Evolutionary conservation across 2,797 vertebrate genomes (phyloP).

Genomic region (Odontamblyopus rebecca): DNA sequence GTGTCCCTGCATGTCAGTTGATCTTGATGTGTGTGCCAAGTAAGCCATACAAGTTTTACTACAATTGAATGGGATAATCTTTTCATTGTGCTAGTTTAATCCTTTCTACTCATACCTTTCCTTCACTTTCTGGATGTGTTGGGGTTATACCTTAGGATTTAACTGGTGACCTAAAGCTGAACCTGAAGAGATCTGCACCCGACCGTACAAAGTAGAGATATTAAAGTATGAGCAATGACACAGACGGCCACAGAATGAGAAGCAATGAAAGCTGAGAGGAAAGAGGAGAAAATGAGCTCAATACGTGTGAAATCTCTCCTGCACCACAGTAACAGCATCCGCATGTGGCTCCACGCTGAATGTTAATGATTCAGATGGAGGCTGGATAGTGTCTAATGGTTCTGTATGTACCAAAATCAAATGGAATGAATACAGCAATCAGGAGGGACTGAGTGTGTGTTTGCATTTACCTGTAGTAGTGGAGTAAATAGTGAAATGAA

Average conservation of each 20-base stretch:
- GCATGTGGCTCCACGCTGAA: constrained; percentile 45
- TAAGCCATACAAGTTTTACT: constrained; percentile 13
- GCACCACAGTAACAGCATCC: constrained; percentile 43
- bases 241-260: constrained; percentile 19
- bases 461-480: constrained; percentile 3
- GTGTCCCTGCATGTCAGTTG: constrained; percentile 3
- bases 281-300: constrained; percentile 20
- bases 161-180: constrained; percentile 40
- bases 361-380: constrained; percentile 66
- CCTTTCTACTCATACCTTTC: constrained; percentile 30
- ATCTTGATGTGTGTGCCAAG: constrained; percentile 11
- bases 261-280: constrained; percentile 11
- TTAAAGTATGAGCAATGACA: constrained; percentile 14
- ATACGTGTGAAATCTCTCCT: constrained; percentile 33
- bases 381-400: constrained; percentile 54
- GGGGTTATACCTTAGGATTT: constrained; percentile 33
- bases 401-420: constrained; percentile 48
- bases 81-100: constrained; percentile 18
- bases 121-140: constrained; percentile 16
- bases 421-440: constrained; percentile 11
- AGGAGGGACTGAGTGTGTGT: constrained; percentile 19
- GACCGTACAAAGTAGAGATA: constrained; percentile 13
- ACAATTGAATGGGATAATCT: constrained; percentile 49
- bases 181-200: constrained; percentile 36
- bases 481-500: background rate